Evolutionary conservation across 2,797 vertebrate genomes (phyloP).

Genomic region (Trachurus trachurus): DNA sequence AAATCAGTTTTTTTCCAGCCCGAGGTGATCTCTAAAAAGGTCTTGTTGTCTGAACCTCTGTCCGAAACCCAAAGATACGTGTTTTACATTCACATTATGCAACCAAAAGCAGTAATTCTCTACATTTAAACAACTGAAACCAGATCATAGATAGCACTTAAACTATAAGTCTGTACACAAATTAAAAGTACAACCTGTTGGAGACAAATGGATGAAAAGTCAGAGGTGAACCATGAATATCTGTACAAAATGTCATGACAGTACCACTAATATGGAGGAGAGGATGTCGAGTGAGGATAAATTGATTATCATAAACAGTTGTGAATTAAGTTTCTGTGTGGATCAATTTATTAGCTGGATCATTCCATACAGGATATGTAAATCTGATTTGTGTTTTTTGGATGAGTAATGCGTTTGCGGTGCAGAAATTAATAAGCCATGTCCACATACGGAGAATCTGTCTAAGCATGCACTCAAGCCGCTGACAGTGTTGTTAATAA

Average conservation of each 20-base stretch:
- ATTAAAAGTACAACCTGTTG: not conserved
- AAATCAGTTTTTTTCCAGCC: too few species aligned
- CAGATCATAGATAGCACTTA: not conserved
- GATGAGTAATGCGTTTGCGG: not conserved
- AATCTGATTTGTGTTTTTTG: not conserved
- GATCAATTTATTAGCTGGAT: too few species aligned
- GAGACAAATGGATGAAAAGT: too few species aligned
- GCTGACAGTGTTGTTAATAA: not conserved
- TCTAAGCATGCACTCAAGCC: slow-evolving; percentile 6
- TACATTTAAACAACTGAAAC: not conserved
- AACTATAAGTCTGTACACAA: not conserved
- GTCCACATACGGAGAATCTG: slow-evolving; percentile 21
- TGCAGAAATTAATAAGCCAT: not conserved
- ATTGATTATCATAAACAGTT: not conserved
- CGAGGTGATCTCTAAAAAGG: too few species aligned
- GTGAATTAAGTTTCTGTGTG: not conserved
- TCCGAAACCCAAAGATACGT: not conserved
- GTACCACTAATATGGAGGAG: too few species aligned
- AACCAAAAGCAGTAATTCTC: not conserved
- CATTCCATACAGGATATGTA: not conserved
- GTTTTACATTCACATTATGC: not conserved
- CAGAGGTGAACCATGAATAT: too few species aligned
- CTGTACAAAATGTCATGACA: not conserved
- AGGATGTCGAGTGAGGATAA: not conserved
- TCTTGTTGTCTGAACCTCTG: too few species aligned